A percentile compares a stretch with the other conserved stretches of the same genome.
These are phyloP conservation scores for Poecilia wingei DNA, from an alignment of 2,797 vertebrate species.

Conservation along the genomic window DNA sequence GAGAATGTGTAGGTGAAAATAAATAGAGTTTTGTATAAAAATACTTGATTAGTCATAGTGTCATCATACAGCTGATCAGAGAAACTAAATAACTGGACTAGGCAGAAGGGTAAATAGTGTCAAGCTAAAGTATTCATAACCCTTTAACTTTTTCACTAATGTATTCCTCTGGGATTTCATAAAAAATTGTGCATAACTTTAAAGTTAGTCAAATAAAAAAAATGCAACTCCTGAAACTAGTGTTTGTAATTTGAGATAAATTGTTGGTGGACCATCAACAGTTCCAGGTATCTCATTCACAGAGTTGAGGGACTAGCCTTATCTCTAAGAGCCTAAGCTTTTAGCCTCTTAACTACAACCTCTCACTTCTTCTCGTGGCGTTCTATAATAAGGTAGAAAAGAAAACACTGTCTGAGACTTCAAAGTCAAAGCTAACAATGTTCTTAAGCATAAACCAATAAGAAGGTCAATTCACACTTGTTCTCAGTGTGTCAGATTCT, in stretches of 20 bases:
- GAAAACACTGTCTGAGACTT: slow-evolving; percentile 6
- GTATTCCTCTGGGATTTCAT: not conserved
- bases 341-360: slow-evolving; percentile 51
- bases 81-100: not conserved
- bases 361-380: slow-evolving; percentile 17
- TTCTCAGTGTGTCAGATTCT: not conserved
- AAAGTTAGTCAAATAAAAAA: not conserved
- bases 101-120: not conserved
- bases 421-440: not conserved
- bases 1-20: slow-evolving; percentile 24
- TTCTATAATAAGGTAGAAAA: slow-evolving; percentile 6
- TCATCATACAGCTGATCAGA: not conserved
- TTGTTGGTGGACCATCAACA: slow-evolving; percentile 7
- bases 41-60: not conserved
- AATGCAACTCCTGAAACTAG: not conserved
- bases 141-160: not conserved
- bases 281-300: slow-evolving; percentile 19
- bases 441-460: not conserved
- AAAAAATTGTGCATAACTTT: not conserved
- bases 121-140: not conserved
- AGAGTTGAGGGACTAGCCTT: slow-evolving; percentile 20
- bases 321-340: slow-evolving; percentile 27
- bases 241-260: slow-evolving; percentile 8
- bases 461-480: not conserved
- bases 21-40: slow-evolving; percentile 26